Conservation (phyloP, 2,113 vertebrate genomes). For the Hystrix brachyura region DNA sequence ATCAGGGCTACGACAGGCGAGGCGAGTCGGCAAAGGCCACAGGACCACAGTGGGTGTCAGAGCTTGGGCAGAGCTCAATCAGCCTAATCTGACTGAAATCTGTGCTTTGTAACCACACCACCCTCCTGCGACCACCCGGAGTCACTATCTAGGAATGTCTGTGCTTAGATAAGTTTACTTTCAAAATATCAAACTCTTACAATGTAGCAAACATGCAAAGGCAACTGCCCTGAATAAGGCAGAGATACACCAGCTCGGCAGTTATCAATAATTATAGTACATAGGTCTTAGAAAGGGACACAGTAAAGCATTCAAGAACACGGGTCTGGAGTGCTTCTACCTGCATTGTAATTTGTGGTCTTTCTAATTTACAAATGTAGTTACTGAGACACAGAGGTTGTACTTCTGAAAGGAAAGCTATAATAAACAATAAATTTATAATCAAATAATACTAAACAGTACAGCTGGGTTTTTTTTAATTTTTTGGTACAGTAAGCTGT, state of each 20-base stretch:
- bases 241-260: background rate
- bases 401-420: background rate
- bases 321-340: too few relatives aligned
- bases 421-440: background rate
- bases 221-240: background rate
- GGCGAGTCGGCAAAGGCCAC: background rate
- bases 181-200: background rate
- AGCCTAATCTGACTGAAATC: background rate
- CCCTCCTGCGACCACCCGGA: background rate
- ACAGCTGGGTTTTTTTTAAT: too few relatives aligned
- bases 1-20: background rate
- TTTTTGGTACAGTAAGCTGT: too few relatives aligned
- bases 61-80: background rate
- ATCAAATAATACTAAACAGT: too few relatives aligned
- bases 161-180: background rate
- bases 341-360: background rate
- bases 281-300: too few relatives aligned
- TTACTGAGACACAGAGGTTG: background rate
- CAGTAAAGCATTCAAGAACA: too few relatives aligned
- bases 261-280: background rate
- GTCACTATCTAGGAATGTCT: background rate
- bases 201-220: background rate
- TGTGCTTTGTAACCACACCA: background rate
- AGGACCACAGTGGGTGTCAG: background rate
- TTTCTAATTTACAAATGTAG: background rate